Evolutionary conservation across 53 echinoderm and acorn worm species (phyloP).

Genomic region (Patiria pectinifera): DNA sequence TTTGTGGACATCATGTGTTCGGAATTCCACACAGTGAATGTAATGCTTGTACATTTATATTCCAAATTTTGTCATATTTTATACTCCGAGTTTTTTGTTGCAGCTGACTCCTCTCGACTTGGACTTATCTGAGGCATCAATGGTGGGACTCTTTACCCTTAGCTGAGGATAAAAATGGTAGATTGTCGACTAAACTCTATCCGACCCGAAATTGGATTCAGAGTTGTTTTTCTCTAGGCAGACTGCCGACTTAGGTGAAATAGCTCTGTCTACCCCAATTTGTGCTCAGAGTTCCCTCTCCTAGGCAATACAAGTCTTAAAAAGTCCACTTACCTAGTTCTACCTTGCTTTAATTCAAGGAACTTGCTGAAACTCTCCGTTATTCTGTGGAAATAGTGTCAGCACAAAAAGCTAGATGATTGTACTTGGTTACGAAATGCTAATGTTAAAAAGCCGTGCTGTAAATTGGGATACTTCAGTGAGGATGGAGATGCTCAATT

Average conservation of each 20-base stretch:
- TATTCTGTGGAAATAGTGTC: constrained; percentile 26
- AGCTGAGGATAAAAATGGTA: too few relatives aligned
- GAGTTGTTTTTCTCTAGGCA: too few relatives aligned
- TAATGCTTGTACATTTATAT: too few relatives aligned
- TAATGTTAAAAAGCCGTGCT: constrained; percentile 30
- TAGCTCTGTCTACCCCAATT: constrained; percentile 5
- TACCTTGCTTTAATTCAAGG: constrained; percentile 1
- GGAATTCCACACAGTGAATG: too few relatives aligned
- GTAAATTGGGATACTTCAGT: constrained; percentile 23
- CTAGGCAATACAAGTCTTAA: background rate
- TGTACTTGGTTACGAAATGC: constrained; percentile 35
- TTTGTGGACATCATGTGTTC: too few relatives aligned
- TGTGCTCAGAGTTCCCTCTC: constrained; percentile 14
- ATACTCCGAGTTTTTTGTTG: too few relatives aligned
- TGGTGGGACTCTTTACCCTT: too few relatives aligned
- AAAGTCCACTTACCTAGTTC: constrained; percentile 6
- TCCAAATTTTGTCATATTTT: too few relatives aligned
- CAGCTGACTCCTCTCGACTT: too few relatives aligned
- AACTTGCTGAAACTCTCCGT: constrained; percentile 28
- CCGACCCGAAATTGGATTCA: too few relatives aligned
- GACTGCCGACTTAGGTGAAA: background rate
- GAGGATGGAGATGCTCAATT: constrained; percentile 31
- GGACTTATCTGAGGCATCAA: too few relatives aligned
- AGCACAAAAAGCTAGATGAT: constrained; percentile 36
- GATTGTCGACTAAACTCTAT: too few relatives aligned